phyloP scores from a whole-genome alignment of 2,797 vertebrate species.

The Echiichthys vipera region DNA sequence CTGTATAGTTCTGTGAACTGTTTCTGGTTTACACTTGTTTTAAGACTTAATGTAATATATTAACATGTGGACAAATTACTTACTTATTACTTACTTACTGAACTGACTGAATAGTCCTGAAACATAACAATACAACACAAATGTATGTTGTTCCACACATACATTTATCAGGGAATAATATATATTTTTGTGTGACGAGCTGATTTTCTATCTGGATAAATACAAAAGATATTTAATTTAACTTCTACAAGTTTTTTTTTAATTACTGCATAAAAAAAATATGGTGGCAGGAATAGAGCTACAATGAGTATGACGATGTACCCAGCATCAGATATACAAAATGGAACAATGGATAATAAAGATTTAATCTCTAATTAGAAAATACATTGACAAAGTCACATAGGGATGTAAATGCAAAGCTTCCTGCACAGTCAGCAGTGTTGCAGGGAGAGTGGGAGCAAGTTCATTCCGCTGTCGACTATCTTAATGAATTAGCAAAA shows the following conservation, averaged over 20 bases:
- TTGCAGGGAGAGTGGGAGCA: neutral
- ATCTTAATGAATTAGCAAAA: neutral
- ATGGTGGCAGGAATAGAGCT: neutral
- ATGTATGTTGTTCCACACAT: neutral
- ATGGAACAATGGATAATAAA: neutral
- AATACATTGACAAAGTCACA: slow-evolving; percentile 11
- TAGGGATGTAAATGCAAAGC: neutral
- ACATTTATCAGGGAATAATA: neutral
- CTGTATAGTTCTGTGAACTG: neutral
- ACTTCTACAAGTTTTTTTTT: neutral
- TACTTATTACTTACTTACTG: neutral
- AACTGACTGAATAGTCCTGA: neutral
- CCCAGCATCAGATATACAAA: slow-evolving; percentile 6
- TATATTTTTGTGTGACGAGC: neutral
- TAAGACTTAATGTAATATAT: neutral
- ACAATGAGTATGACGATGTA: neutral
- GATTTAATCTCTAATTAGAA: slow-evolving; percentile 23
- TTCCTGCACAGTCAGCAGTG: slow-evolving; percentile 13
- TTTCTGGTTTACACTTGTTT: neutral
- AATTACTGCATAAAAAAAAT: neutral
- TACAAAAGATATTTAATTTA: neutral
- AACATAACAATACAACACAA: neutral
- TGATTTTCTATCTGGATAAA: neutral
- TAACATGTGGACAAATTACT: neutral
- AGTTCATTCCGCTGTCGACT: neutral